These are phyloP conservation scores for Mormyrus hasselquistii DNA, from an alignment of 2,797 vertebrate genomes.

Conservation along the genomic window DNA sequence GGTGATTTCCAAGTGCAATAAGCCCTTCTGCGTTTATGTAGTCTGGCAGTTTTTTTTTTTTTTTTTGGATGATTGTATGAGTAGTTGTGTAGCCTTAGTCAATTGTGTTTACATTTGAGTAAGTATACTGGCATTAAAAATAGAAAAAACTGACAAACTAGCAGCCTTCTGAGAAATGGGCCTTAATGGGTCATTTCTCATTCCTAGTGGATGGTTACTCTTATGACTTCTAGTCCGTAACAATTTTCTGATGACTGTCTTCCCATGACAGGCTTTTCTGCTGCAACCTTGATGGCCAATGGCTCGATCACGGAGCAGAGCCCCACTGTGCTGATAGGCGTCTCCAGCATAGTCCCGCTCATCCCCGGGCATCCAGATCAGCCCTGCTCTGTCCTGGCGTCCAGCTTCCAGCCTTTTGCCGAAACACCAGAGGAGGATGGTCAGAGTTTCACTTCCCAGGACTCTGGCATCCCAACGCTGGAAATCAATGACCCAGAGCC, in stretches of 20 bases:
- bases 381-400: conserved; percentile 29
- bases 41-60: background rate
- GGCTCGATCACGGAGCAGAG: conserved; percentile 29
- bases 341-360: conserved; percentile 24
- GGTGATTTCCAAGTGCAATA: background rate
- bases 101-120: background rate
- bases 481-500: conserved; percentile 81
- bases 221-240: background rate
- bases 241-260: background rate
- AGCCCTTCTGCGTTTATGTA: background rate
- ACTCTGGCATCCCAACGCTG: conserved; percentile 86
- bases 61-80: background rate
- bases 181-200: background rate
- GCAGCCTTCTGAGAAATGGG: background rate
- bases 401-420: conserved; percentile 43
- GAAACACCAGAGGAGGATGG: conserved; percentile 57
- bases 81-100: background rate
- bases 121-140: background rate
- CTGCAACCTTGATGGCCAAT: conserved; percentile 46
- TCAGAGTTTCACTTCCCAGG: conserved; percentile 74
- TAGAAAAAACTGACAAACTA: background rate
- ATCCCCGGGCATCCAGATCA: conserved; percentile 44
- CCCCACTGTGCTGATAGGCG: conserved; percentile 16
- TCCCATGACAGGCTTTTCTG: background rate
- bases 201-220: background rate